phyloP scores from a whole-genome alignment of 2,797 vertebrate species.

The Paramormyrops hopkinsi region DNA sequence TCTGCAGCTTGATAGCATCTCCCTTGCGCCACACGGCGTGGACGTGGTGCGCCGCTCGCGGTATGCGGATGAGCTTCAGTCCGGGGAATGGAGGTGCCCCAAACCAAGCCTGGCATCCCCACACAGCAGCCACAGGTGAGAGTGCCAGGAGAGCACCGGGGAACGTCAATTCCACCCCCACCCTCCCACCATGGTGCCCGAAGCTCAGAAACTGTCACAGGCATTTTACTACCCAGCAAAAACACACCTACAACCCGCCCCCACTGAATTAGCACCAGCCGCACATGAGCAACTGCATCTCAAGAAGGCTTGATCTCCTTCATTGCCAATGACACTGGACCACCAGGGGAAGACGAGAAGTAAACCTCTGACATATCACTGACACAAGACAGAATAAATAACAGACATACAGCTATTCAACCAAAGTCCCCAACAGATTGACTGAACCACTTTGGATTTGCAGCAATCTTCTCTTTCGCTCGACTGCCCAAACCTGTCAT shows the following conservation, averaged over 20 bases:
- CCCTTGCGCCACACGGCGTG: conserved; percentile 17
- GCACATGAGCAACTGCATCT: neutral
- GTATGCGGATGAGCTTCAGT: neutral
- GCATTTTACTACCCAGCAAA: neutral
- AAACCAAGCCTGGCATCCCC: neutral
- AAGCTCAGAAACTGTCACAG: neutral
- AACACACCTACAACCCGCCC: neutral
- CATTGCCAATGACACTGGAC: neutral
- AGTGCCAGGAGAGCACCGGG: neutral
- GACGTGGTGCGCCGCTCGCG: conserved; percentile 7
- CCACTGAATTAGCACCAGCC: neutral
- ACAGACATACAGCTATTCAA: neutral
- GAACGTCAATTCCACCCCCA: neutral
- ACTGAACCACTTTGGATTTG: neutral
- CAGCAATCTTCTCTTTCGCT: neutral
- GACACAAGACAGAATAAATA: neutral
- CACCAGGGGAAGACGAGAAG: neutral
- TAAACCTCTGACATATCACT: neutral
- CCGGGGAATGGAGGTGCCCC: conserved; percentile 13
- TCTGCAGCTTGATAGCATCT: conserved; percentile 11
- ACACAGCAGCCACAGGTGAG: neutral
- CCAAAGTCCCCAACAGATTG: neutral
- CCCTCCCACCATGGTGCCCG: neutral
- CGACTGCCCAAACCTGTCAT: neutral
- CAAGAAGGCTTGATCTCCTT: neutral